Conservation (phyloP, 2,888 invertebrate species). For the Phaedon cochleariae region DNA sequence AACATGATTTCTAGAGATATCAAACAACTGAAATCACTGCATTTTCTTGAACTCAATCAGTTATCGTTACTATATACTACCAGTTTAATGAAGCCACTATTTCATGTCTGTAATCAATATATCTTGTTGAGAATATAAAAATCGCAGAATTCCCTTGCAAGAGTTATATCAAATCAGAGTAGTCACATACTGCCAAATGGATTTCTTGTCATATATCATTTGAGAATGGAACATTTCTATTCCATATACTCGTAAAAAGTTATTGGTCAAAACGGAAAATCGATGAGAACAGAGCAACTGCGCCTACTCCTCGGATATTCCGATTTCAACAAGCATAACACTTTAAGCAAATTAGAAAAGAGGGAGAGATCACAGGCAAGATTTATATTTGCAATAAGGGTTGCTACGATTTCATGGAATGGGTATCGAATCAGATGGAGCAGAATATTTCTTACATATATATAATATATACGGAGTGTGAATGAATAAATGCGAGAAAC, state of each 20-base stretch:
- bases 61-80: too few species aligned
- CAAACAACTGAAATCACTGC: too few species aligned
- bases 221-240: not conserved
- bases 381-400: conserved; percentile 38
- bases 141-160: not conserved
- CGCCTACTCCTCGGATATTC: not conserved
- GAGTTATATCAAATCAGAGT: not conserved
- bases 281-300: conserved; percentile 24
- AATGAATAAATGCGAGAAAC: too few species aligned
- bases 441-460: too few species aligned
- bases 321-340: not conserved
- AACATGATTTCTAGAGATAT: too few species aligned
- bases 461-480: too few species aligned
- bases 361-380: conserved; percentile 10
- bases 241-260: conserved; percentile 14
- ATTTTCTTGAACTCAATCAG: too few species aligned
- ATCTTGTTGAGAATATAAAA: too few species aligned
- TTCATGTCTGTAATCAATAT: too few species aligned
- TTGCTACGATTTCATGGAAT: not conserved
- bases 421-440: too few species aligned
- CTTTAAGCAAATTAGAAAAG: not conserved
- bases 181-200: not conserved
- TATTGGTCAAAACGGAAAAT: conserved; percentile 27
- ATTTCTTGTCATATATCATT: not conserved
- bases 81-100: too few species aligned